Evolutionary conservation across 2,888 invertebrate species (phyloP).

Genomic region (Cantharis rufa): DNA sequence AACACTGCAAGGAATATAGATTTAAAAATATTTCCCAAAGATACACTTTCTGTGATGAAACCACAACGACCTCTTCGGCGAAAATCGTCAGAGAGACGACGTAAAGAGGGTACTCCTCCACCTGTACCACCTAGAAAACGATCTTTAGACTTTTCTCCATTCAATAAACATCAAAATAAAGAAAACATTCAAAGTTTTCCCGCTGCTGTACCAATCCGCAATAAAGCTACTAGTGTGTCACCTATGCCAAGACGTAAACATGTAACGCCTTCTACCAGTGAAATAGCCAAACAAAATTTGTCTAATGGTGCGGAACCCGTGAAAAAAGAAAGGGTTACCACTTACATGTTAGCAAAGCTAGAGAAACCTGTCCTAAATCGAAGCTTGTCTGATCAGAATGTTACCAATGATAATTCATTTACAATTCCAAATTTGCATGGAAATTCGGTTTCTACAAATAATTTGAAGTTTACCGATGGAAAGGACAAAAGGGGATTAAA

Average conservation of each 20-base stretch:
- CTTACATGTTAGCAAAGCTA: conserved; percentile 37
- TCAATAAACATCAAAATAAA: conserved; percentile 10
- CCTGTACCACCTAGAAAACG: conserved; percentile 22
- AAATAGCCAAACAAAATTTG: not conserved
- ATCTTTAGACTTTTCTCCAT: conserved; percentile 35
- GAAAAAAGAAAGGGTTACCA: conserved; percentile 39
- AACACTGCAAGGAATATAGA: not conserved
- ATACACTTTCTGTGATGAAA: not conserved
- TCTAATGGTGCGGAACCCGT: conserved; percentile 3
- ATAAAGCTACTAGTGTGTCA: conserved; percentile 19
- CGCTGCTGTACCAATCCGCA: conserved; percentile 30
- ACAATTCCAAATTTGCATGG: not conserved
- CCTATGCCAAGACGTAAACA: conserved; percentile 10
- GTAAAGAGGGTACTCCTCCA: conserved; percentile 4
- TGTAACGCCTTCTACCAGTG: not conserved
- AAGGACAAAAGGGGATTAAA: conserved; percentile 34
- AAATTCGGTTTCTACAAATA: conserved; percentile 6
- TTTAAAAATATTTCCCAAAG: not conserved
- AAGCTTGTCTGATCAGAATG: conserved; percentile 16
- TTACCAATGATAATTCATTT: conserved; percentile 1
- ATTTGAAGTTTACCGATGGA: conserved; percentile 20
- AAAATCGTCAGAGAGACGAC: conserved; percentile 44
- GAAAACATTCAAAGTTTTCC: conserved; percentile 8
- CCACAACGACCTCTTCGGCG: conserved; percentile 43
- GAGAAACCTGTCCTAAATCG: conserved; percentile 18